Conservation (phyloP, 2,888 invertebrate species). For the Geotrupes spiniger region DNA sequence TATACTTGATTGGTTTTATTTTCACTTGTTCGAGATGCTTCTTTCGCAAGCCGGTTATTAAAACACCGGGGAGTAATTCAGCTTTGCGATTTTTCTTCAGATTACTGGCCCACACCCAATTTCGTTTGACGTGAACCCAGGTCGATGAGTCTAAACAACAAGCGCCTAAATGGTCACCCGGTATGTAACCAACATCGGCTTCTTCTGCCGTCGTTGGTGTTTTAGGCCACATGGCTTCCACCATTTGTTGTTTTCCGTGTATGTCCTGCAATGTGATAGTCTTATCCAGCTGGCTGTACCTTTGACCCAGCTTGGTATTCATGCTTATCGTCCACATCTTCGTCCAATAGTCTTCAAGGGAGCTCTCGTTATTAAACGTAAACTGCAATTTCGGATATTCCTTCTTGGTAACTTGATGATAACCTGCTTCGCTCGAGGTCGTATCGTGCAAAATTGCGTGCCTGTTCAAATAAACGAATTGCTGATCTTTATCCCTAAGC, state of each 20-base stretch:
- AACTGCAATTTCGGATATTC: constrained; percentile 58
- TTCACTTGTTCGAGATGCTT: constrained; percentile 25
- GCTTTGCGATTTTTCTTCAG: constrained; percentile 15
- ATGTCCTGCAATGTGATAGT: constrained; percentile 52
- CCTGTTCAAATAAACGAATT: constrained; percentile 68
- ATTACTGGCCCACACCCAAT: constrained; percentile 57
- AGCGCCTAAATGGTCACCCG: constrained; percentile 71
- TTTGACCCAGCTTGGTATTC: constrained; percentile 61
- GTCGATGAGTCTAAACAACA: constrained; percentile 70
- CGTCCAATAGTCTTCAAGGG: constrained; percentile 66
- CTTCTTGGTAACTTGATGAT: constrained; percentile 57
- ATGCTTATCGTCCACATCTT: constrained; percentile 66
- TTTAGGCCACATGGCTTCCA: constrained; percentile 49
- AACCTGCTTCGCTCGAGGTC: constrained; percentile 59
- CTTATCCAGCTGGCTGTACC: constrained; percentile 38
- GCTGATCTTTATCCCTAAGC: constrained; percentile 66
- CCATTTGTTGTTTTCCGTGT: constrained; percentile 51
- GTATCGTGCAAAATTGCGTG: constrained; percentile 57
- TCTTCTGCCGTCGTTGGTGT: constrained; percentile 49
- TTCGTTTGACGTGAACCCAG: constrained; percentile 63
- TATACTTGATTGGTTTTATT: constrained; percentile 23
- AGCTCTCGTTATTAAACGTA: constrained; percentile 53
- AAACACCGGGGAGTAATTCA: neutral
- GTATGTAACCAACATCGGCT: constrained; percentile 59
- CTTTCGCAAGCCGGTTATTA: constrained; percentile 14